Evolutionary conservation across 1,140 invertebrate genomes (phyloP), one percentile per base, ranked within the genome.

Genomic region (Eulimnadia texana): DNA sequence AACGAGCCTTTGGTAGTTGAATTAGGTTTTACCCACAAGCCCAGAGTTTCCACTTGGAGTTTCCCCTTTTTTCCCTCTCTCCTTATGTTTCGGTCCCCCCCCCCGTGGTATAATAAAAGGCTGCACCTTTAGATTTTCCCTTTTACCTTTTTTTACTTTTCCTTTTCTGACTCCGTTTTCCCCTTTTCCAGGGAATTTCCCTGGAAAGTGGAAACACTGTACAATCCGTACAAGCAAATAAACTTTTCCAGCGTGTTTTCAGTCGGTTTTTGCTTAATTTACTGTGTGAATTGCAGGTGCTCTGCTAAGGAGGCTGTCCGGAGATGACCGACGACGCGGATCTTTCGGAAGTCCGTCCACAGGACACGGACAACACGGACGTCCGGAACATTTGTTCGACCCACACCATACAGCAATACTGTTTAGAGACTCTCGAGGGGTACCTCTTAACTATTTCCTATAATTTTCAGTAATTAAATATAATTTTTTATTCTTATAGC

Each of bases 341-440:
- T 88, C 86, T 19, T 72, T 88, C 54, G 84, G 84, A 60, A 78
- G 83, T 56, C 68, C 69, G 10, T 64, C 65, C 27, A 70, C 69
- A 56, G 56, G 62, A 27, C 49, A 42, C 62, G 65, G 66, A 62
- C 66, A 23, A 82, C 85, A 66, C 76, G 84, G 64, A 81, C 82
- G 1, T 83, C 82, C 66, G 29, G 82, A 82, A 56, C 80, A 77
- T 65, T 61, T 59, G 16, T 72, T 89, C 50, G 88, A 92, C 78
- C 86, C 87, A 23, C 79, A 85, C 67, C 86, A 90, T 74, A 86
- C 88, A 53, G 88, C 89, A 64, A 90, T 91, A 64, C 77, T 91
- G 60, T 93, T 92, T 73, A 76, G 88, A 67, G 87, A 93, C 72
- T 86, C 88, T 11, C 78, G 90, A 77, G 90, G 90, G 77, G 90